phyloP scores from a whole-genome alignment of 2,113 vertebrate genomes.

The Epinephelus cyanopodus region DNA sequence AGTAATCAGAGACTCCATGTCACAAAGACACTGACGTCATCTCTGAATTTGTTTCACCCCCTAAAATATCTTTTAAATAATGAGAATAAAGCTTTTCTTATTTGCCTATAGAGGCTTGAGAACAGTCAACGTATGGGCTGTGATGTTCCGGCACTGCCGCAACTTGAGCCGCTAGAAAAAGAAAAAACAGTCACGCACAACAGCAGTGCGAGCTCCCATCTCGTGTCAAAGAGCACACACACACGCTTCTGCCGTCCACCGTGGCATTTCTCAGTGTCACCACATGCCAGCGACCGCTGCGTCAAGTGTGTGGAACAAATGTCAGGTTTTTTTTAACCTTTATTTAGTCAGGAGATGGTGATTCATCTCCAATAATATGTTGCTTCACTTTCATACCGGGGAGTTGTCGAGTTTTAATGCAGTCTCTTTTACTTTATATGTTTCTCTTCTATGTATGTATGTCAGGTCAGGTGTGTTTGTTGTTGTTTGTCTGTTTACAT shows the following conservation, averaged over 20 bases:
- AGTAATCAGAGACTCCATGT: slow-evolving; percentile 19
- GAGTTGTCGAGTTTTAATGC: not conserved
- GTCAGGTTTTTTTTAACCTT: slow-evolving; percentile 69
- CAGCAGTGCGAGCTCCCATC: slow-evolving; percentile 30
- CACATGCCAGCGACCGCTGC: slow-evolving; percentile 44
- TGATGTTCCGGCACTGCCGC: slow-evolving; percentile 13
- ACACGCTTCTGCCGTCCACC: not conserved
- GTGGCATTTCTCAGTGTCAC: slow-evolving; percentile 71
- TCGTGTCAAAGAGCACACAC: slow-evolving; percentile 53
- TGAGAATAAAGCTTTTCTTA: too few relatives aligned
- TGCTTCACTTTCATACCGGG: not conserved
- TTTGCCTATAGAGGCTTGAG: not conserved
- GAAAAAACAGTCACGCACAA: slow-evolving; percentile 20
- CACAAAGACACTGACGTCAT: slow-evolving; percentile 22
- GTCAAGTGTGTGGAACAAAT: slow-evolving; percentile 65
- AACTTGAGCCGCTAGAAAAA: slow-evolving; percentile 6
- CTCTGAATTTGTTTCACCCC: not conserved
- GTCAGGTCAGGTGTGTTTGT: too few relatives aligned
- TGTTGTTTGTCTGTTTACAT: too few relatives aligned
- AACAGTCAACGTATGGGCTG: slow-evolving; percentile 28
- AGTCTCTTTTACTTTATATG: not conserved
- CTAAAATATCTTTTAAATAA: too few relatives aligned
- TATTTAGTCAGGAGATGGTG: slow-evolving; percentile 41
- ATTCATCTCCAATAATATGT: slow-evolving; percentile 33
- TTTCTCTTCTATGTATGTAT: too few relatives aligned